These are phyloP conservation scores for Oncorhynchus clarkii DNA, from an alignment of 2,113 vertebrate genomes.

Conservation along the genomic window DNA sequence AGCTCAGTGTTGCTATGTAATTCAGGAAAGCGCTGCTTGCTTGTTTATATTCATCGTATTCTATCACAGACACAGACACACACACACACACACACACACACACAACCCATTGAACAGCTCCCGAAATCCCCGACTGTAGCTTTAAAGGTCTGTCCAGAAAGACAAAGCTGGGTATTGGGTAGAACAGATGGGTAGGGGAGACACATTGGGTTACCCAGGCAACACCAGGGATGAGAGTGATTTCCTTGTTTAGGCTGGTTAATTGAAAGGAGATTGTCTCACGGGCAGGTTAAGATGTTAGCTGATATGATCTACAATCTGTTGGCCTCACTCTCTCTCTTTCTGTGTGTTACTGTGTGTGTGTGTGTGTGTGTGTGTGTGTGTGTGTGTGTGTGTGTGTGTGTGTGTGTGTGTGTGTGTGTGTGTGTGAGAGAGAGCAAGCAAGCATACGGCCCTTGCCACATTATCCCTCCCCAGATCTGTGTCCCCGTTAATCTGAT, in stretches of 20 bases:
- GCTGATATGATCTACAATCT: conserved; percentile 62
- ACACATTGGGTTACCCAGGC: conserved; percentile 51
- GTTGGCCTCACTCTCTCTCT: conserved; percentile 24
- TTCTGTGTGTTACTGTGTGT: background rate
- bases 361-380: background rate
- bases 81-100: background rate
- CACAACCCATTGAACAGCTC: background rate
- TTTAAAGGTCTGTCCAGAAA: conserved; percentile 13
- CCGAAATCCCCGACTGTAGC: too few species aligned
- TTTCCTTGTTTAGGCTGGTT: conserved; percentile 66
- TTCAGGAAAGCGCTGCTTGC: conserved; percentile 25
- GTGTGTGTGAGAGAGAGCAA: too few species aligned
- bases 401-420: too few species aligned
- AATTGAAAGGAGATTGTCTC: conserved; percentile 72
- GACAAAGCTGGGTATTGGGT: background rate
- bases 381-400: background rate
- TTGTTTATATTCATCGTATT: conserved; percentile 54
- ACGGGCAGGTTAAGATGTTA: conserved; percentile 58
- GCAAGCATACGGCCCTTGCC: conserved; percentile 23
- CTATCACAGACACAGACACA: conserved; percentile 13
- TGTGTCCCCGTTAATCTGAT: conserved; percentile 57
- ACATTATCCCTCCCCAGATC: conserved; percentile 42
- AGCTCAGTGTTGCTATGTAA: conserved; percentile 42
- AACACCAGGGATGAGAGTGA: conserved; percentile 57
- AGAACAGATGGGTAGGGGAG: conserved; percentile 62